Base-by-base conservation (phyloP, 2,797 vertebrate genomes). In the Melanogrammus aeglefinus region DNA sequence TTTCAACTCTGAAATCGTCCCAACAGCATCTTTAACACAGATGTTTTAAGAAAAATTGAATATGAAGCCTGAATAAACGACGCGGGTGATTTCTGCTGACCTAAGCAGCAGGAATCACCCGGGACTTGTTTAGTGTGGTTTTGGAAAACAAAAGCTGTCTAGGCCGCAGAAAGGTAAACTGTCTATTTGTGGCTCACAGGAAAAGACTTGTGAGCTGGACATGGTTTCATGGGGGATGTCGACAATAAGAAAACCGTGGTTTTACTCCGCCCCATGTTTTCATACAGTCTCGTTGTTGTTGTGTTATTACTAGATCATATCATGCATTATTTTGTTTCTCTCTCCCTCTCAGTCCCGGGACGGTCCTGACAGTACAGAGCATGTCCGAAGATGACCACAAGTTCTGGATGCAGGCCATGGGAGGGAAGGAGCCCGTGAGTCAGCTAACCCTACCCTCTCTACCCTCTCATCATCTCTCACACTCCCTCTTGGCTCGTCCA, bases 341-440 rank as follows among this genome's bases (percentile, higher is more conserved):
- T 82, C 73, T 86, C 39, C 84, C 73, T 86, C 85, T 21, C 87
- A 99, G 98, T 80, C 97, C 96, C 6, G 96, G 96, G 1, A 93
- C 93, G n/a, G 88, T 96, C 57, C 84, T 98, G 82, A 99, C 97
- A 18, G 92, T 99, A 87, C 98, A 99, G 88, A 95, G 97, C 0
- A 93, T 98, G 85, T 99, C 97, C 1, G 97, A 99, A 86, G 96
- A 98, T 80, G 96, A 99, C 88, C 94, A 96, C 80, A 97, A 93
- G 85, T 94, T 95, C 80, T 99, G 98, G 98, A 94, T 99, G 93
- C 96, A 97, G 86, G 97, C 96, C 72, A 96, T 99, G 95, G 98
- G 96, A 83, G 97, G 98, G 88, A 99, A 97, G 91, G 98, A 98
- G 88, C 93, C 95, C 84, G 98, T 99, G 95, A 96, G 96, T 86